Conservation (phyloP, 1,140 invertebrate species). For the Ooceraea biroi region DNA sequence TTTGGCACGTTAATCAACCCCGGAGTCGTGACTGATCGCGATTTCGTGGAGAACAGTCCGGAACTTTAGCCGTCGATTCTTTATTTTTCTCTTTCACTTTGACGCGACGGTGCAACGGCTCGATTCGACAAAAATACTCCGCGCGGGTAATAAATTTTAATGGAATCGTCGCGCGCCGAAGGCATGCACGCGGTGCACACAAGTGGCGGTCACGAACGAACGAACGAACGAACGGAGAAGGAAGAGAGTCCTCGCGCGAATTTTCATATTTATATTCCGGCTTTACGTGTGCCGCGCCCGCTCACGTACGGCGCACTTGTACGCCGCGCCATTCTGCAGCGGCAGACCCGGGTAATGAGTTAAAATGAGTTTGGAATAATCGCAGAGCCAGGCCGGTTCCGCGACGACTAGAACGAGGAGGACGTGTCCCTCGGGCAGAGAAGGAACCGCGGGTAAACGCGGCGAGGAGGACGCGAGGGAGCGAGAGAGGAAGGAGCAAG, state of each 20-base stretch:
- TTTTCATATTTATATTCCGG: constrained; percentile 59
- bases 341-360: constrained; percentile 77
- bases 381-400: constrained; percentile 71
- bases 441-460: constrained; percentile 58
- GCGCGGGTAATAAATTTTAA: constrained; percentile 57
- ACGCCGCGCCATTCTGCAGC: constrained; percentile 70
- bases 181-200: constrained; percentile 4
- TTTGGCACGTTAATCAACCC: too few relatives aligned
- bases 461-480: constrained; percentile 42
- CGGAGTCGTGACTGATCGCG: not conserved
- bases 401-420: constrained; percentile 65
- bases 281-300: constrained; percentile 37
- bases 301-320: constrained; percentile 64
- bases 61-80: not conserved
- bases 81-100: not conserved
- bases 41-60: not conserved
- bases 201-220: constrained; percentile 51
- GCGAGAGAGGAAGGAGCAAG: constrained; percentile 62
- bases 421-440: constrained; percentile 60
- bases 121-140: constrained; percentile 28
- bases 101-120: not conserved
- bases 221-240: not conserved
- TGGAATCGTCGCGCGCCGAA: constrained; percentile 42
- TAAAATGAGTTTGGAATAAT: constrained; percentile 83
- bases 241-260: constrained; percentile 41